Base-by-base conservation (phyloP, 2,888 invertebrate species). In the Acanthosoma haemorrhoidale region DNA sequence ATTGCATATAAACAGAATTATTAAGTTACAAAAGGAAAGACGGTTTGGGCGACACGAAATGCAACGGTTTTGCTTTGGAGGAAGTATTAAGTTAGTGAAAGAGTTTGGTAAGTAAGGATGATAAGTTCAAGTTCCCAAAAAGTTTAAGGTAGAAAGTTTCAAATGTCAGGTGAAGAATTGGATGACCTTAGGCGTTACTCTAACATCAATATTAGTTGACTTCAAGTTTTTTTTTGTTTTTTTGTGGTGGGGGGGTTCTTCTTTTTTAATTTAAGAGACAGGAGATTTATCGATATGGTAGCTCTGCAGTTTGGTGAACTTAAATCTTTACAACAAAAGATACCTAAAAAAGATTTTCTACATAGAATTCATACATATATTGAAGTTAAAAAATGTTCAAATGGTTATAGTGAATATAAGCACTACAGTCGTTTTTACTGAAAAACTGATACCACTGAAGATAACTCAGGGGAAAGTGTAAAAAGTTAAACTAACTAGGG, bases 91-190 rank as follows among this genome's bases (percentile, higher is more conserved):
- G 51, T 51, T 51, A 51, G 51, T 34, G 60, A 60, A 36, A 38
- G 61, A 38, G 38, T 21, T 15, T 16, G 61, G 36, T 21, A 61
- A 61, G 61, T 36, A 21, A 61, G 61, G 36, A 36, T 36, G 59
- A 59, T 34, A 32, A 59, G 59, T 34, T 32, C 31, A 59, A 59
- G 16, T 59, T 59, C 59, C 32, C 59, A 61, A 61, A 61, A 61
- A 34, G 21, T 61, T 61, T 34, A 61, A 61, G 36, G 34, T 36
- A 36, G 18, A 36, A 61, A 61, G 18, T 61, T 36, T 36, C 61
- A 61, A 61, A 61, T 61, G 61, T 21, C 61, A 36, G 36, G 34
- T 61, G 61, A 61, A 61, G 61, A 61, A 61, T 61, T 61, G 61
- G 61, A 61, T 36, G 61, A 61, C 61, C 61, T 61, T 25, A 18